Evolutionary conservation across 2,797 vertebrate species (phyloP), one percentile per base, ranked within the genome.

Genomic region (Falco peregrinus): DNA sequence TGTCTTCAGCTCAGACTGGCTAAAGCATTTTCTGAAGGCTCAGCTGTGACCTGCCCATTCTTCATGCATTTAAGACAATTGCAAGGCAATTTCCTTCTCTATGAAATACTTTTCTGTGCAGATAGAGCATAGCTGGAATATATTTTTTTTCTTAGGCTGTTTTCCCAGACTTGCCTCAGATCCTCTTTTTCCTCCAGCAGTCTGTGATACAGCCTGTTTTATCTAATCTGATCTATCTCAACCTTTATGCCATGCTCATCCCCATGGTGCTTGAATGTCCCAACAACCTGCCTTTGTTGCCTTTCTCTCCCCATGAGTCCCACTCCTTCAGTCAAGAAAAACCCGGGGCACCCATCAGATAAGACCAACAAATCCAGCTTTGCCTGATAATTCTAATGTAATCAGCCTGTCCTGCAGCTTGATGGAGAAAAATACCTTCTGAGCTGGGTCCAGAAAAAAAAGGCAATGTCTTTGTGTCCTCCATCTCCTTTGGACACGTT

Each of bases 31-130:
- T 82, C 82, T 54, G 50, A 65, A 60, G 71, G 25, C 35, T 93
- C 21, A 56, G 12, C 53, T 94, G 76, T 90, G 77, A 90, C 64
- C 35, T 93, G 17, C 16, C 35, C 24, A 4, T 65, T 93, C 82
- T 93, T 94, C 86, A 69, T 81, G 31, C 37, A 59, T 78, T 89
- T 63, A 78, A 81, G 60, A 87, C 45, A 75, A 84, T n/a, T 85
- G 45, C 20, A 73, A 79, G 45, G 64, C 63, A 77, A 35, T 84
- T 89, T 87, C 14, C 24, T 77, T 78, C 77, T 68, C 37, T n/a
- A 19, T 77, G 43, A 71, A 90, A 85, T 78, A 56, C 3, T 51
- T 87, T 87, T 87, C n/a, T 80, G 29, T 89, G 53, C 39, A 71
- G 48, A n/a, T 16, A 73, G 39, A 87, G 50, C 11, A 39, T 11